Evolutionary conservation across 2,113 vertebrate species (phyloP).

Genomic region (Argyrosomus japonicus): DNA sequence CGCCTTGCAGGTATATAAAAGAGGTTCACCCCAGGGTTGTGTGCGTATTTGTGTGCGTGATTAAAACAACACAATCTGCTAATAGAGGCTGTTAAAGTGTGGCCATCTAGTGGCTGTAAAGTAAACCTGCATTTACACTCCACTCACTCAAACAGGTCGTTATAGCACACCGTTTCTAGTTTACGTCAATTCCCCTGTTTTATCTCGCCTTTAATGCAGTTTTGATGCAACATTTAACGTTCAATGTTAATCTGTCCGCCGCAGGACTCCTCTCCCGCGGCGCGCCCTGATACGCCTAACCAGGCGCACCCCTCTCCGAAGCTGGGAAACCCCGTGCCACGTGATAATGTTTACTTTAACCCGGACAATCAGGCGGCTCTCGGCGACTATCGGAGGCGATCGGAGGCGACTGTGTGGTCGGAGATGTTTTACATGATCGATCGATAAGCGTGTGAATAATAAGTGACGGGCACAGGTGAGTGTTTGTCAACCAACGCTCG

Average conservation of each 20-base stretch:
- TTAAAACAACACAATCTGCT: not conserved
- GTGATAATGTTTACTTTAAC: slow-evolving; percentile 74
- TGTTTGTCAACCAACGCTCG: not conserved
- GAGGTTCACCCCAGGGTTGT: not conserved
- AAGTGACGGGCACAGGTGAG: slow-evolving; percentile 46
- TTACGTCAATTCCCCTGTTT: too few species aligned
- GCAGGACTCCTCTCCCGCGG: not conserved
- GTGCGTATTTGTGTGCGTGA: not conserved
- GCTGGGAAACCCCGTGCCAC: slow-evolving; percentile 55
- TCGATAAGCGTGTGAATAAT: too few species aligned
- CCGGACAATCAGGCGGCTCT: not conserved
- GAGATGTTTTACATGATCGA: not conserved
- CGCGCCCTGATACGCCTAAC: rapidly evolving
- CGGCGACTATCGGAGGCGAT: not conserved
- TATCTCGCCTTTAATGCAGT: too few species aligned
- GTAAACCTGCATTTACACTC: too few species aligned
- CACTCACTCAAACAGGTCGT: too few species aligned
- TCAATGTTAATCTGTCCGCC: not conserved
- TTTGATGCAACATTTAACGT: not conserved
- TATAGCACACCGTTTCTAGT: not conserved
- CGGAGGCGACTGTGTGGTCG: rapidly evolving
- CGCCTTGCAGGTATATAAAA: slow-evolving; percentile 54
- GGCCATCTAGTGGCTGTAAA: slow-evolving; percentile 45
- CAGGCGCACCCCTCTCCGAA: slow-evolving; percentile 2
- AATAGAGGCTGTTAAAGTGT: not conserved